Base-by-base conservation (phyloP, 2,113 vertebrate species). In the Anguilla japonica region DNA sequence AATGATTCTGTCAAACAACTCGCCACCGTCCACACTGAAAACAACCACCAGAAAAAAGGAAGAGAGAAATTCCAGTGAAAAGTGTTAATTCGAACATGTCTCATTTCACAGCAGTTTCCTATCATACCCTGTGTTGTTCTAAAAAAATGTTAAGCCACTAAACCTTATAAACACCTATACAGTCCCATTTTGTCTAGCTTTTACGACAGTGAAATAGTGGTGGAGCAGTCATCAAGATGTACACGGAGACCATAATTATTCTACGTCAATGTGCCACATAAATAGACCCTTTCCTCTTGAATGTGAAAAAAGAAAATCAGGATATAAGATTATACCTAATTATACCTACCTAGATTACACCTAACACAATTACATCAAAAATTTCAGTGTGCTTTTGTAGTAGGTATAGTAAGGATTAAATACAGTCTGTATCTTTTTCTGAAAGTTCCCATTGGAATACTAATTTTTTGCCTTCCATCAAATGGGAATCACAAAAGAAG, bases 1-100 rank as follows among this genome's bases (percentile, higher is more conserved):
- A 0, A 96, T 96, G 90, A 98, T 98, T 87, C 96, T 94, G 90
- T 98, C 96, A 82, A 98, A 98, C 83, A 98, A 93, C 53, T 98
- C 97, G 0, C 97, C 97, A 2, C 97, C 97, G 56, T 96, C 96
- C 84, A 98, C 96, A 40, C 97, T 98, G 90, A 81, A 90, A 87
- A 87, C 87, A 79, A 89, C 40, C 80, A 14, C 80, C 80, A 43
- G 34, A 50, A 2, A 67, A 20, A 67, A 11, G 50, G 50, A 53
- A 11, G 4, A 46, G 43, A 46, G 43, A 46, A 46, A 53, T 53
- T 53, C 13, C 13, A 0, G 50, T 13, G 50, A 53, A 11, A 53
- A 13, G 11, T 53, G 26, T 67, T 67, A 5, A 6, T 67, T 67
- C 0, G 9, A 26, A 63, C 3, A 63, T 6, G 2, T 26, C 57